Conservation (phyloP, 2,113 vertebrate species). For the Meriones unguiculatus region DNA sequence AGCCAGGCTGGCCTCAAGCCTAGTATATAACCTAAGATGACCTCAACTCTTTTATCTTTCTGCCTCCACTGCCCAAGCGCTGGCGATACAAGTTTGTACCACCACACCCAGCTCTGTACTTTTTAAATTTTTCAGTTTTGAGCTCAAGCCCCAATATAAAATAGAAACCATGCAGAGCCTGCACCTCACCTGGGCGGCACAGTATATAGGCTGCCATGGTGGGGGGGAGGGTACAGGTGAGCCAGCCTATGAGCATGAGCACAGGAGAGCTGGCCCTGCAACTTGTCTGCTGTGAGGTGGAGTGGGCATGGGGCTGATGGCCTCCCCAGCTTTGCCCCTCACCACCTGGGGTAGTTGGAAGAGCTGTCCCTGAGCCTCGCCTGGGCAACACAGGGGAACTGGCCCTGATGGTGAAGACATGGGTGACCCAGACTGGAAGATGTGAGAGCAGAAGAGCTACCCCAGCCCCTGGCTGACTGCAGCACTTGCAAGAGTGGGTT, state of each 20-base stretch:
- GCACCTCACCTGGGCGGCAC: not conserved
- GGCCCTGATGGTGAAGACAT: not conserved
- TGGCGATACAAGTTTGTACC: not conserved
- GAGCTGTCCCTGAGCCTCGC: not conserved
- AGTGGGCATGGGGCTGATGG: not conserved
- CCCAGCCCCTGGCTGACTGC: not conserved
- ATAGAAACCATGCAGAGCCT: not conserved
- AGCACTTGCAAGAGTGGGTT: not conserved
- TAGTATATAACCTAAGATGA: not conserved
- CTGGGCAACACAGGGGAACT: not conserved
- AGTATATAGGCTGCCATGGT: not conserved
- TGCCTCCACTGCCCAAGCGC: not conserved
- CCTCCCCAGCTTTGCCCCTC: not conserved
- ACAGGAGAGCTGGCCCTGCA: not conserved
- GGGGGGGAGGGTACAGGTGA: not conserved
- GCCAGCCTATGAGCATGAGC: not conserved
- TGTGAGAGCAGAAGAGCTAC: not conserved
- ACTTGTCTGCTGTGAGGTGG: not conserved
- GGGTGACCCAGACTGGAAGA: not conserved
- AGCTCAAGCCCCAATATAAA: not conserved
- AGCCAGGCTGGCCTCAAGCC: not conserved
- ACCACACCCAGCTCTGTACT: not conserved
- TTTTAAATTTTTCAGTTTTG: not conserved
- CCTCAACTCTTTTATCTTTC: not conserved
- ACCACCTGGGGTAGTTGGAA: not conserved